Evolutionary conservation across 2,113 vertebrate species (phyloP), one percentile per base, ranked within the genome.

Genomic region (Sarotherodon lohbergeri): DNA sequence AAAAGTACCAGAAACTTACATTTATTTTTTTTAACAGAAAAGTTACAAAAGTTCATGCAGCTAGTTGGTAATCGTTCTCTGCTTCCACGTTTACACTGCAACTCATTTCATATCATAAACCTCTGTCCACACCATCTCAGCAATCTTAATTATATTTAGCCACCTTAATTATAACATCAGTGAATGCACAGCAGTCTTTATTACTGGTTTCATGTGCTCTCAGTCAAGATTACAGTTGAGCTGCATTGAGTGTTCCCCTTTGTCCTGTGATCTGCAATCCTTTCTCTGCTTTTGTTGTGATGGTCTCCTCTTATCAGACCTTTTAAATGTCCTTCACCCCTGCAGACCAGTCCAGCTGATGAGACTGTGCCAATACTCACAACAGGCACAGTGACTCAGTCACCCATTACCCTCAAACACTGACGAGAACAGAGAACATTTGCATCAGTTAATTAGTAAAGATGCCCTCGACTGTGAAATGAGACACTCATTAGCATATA

Each of bases 211-310:
- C 50, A n/a, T 48, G 48, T 80, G 17, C 13, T 61, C 36, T 89
- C 56, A 83, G 61, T 81, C 14, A 56, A n/a, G 34, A 66, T 66
- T 41, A 32, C 14, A 10, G 36, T 88, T 79, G 59, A 54, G 84
- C 19, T 54, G 27, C 41, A 1, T 56, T 39, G 24, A 63, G 46
- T 12, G 5, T 56, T 32, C 61, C 22, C 16, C 55, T 89, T 89
- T 84, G 85, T 92, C 79, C 17, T 63, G 43, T 50, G 68, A 41
- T 81, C 57, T 46, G 71, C 81, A 84, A 84, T 92, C 82, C 41
- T 78, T 27, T 27, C 57, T 81, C 29, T 3, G 56, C 79, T 79
- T 93, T 82, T 91, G 66, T 89, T 87, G 34, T 66, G 19, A 66
- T 39, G 61, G 61, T 7, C 61, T 66, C 34, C 34, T 13, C 80